Base-by-base conservation (phyloP, 1,140 invertebrate species). In the Lethrus apterus region DNA sequence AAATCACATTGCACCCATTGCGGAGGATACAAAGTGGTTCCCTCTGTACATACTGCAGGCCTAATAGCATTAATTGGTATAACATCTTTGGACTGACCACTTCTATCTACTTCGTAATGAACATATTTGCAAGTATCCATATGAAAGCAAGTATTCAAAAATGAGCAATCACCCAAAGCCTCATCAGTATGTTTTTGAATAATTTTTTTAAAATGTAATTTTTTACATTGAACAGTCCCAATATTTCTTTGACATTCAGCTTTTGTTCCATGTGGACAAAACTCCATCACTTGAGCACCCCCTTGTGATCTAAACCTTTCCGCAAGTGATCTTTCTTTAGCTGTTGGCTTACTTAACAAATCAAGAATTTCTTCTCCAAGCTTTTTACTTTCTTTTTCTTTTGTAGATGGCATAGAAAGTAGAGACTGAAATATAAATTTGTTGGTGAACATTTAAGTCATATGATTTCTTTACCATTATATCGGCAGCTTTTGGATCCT, bases 101-200 rank as follows among this genome's bases (percentile, higher is more conserved):
- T 51, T 60, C 64, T 73, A 65, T 94, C 90, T 2, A 95, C 89
- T 72, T 93, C 86, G 65, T 94, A 95, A 67, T 94, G 91, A 15
- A 95, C 90, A 72, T 93, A 94, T 69, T 97, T 98, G 78, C 94
- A 98, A 34, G 88, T 93, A 55, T 97, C 93, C 93, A 98, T 98
- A 64, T 98, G 94, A 63, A 98, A 98, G 66, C 94, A 98, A 1
- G 94, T 98, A 64, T 98, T 98, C 0, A 98, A 74, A 69, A 98
- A 98, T 30, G 93, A 97, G 67, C 94, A 98, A 65, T 98, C 94
- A 0, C 94, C 94, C 4, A 98, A 72, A 0, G 88, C 81, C 68
- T 97, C 93, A 67, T 98, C 95, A 0, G 95, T 98, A 65, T 98
- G 94, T 48, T 82, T 79, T 66, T 97, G 92, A 51, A 98, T 94